Base-by-base conservation (phyloP, 2,888 invertebrate genomes). In the Sinohyriopsis cumingii region DNA sequence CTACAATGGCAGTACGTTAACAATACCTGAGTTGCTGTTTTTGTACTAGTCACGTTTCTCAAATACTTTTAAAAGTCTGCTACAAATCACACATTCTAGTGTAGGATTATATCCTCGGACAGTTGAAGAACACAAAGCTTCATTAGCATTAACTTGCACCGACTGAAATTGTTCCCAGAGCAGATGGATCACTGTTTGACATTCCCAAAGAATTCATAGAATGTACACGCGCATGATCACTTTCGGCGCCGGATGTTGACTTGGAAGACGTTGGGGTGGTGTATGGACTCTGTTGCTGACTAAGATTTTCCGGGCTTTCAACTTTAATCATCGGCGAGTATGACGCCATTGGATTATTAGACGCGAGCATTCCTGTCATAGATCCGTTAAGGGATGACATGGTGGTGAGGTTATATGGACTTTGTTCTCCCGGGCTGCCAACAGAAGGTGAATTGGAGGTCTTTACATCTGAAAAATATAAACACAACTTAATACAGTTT, bases 261-360 rank as follows among this genome's bases (percentile, higher is more conserved):
- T 75, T 77, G 9, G 73, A 75, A 25, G 79, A 77, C 22, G 77
- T 74, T 6, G 79, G 69, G 12, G 77, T 69, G 45, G 68, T 71
- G 68, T 79, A 79, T 63, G 77, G 77, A 45, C 45, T 45, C 45
- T 45, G 70, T 76, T 76, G 78, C 56, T 77, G 67, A 60, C 74
- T 79, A 54, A 79, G 68, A 65, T 79, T 82, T 68, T 80, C 77
- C 18, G 80, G 80, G 70, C 77, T 80, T 57, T 77, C 77, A 20
- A 77, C 68, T 61, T 77, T 77, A 22, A 77, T 64, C 65, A 69
- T 63, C 57, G 75, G 59, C 15, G 67, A 59, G 56, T 75, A 75
- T 60, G 73, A 63, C 53, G 66, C 53, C 56, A 73, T 60, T 18
- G 69, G 33, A 22, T 67, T 54, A 55, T 71, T 69, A 33, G 71